phyloP scores from a whole-genome alignment of 2,113 vertebrate species.

The Rousettus leschenaultii region DNA sequence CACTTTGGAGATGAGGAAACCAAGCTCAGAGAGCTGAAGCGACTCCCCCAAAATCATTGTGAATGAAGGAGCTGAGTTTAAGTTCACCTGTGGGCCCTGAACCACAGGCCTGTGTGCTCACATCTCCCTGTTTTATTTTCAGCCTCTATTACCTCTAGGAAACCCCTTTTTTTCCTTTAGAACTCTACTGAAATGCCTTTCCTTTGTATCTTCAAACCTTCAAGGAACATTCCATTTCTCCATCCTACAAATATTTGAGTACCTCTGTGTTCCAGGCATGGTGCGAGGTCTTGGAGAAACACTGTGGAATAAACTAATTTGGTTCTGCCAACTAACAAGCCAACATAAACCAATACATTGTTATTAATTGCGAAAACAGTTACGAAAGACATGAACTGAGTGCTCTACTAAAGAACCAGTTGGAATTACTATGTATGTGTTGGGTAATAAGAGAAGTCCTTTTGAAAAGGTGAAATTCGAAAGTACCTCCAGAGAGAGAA shows the following conservation, averaged over 20 bases:
- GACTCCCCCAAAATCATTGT: too few species aligned
- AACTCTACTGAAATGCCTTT: background rate
- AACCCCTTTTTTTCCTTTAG: background rate
- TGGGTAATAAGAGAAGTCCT: background rate
- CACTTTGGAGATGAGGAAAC: background rate
- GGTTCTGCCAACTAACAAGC: background rate
- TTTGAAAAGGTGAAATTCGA: background rate
- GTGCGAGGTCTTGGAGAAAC: background rate
- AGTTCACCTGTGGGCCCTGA: background rate
- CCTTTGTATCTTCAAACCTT: background rate
- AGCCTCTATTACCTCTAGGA: background rate
- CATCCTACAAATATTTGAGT: background rate
- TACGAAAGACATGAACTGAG: rapidly evolving
- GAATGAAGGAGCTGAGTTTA: background rate
- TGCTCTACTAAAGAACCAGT: background rate
- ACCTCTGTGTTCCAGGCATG: background rate
- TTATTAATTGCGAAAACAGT: background rate
- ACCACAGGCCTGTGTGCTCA: background rate
- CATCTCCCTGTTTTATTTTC: background rate
- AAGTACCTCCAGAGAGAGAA: background rate
- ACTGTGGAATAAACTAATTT: background rate
- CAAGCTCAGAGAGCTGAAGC: background rate
- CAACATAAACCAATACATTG: background rate
- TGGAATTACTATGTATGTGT: background rate
- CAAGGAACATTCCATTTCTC: background rate